Evolutionary conservation across 2,113 vertebrate genomes (phyloP).

Genomic region (Rostratula benghalensis): DNA sequence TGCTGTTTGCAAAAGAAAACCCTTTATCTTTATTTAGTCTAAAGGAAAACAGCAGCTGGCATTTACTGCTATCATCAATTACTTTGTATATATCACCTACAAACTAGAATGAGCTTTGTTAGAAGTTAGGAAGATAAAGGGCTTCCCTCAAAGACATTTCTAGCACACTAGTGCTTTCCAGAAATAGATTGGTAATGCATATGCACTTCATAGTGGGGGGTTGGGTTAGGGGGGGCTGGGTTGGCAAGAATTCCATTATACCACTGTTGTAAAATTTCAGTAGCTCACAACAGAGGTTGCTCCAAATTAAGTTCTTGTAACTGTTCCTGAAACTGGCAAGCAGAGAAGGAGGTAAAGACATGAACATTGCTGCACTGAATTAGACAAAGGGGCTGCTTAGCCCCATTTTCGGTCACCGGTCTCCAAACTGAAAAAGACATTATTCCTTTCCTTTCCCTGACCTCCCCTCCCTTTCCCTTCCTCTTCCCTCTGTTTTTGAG

Average conservation of each 20-base stretch:
- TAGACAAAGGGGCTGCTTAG: neutral
- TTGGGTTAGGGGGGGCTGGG: fast-evolving
- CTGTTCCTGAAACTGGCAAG: neutral
- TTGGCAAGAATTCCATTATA: neutral
- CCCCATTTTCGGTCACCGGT: neutral
- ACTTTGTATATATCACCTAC: neutral
- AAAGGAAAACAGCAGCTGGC: neutral
- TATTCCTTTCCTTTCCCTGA: neutral
- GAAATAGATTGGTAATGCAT: neutral
- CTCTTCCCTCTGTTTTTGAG: neutral
- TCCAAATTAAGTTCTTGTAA: neutral
- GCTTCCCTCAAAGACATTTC: neutral
- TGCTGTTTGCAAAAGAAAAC: neutral
- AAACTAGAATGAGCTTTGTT: neutral
- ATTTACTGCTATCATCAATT: neutral
- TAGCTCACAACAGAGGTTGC: neutral
- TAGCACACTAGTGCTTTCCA: neutral
- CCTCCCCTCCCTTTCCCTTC: neutral
- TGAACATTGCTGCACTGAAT: neutral
- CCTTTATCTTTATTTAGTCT: neutral
- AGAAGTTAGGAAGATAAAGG: neutral
- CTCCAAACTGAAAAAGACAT: too few relatives aligned
- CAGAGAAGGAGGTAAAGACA: neutral
- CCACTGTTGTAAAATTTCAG: neutral
- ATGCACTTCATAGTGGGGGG: neutral